Evolutionary conservation across 2,797 vertebrate genomes (phyloP).

Genomic region (Acanthurus lineatus): DNA sequence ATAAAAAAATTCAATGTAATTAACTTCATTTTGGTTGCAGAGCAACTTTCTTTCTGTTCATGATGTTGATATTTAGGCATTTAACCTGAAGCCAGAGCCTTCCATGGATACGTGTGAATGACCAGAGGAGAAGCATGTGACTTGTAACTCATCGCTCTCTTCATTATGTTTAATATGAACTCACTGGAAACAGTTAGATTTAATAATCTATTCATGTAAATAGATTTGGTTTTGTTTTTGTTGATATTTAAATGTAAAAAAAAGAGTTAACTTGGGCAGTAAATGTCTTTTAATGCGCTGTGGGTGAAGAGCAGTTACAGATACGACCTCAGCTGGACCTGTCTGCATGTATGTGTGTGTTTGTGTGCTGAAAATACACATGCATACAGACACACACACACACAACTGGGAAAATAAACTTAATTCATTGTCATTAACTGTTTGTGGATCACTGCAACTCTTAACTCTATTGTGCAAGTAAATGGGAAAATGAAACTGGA

Average conservation of each 20-base stretch:
- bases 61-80: constrained; percentile 86
- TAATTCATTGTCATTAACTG: constrained; percentile 65
- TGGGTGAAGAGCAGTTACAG: constrained; percentile 56
- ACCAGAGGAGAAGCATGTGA: constrained; percentile 53
- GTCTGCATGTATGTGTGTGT: constrained; percentile 26
- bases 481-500: constrained; percentile 84
- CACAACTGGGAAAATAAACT: constrained; percentile 53
- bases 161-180: constrained; percentile 67
- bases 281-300: constrained; percentile 73
- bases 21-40: constrained; percentile 91
- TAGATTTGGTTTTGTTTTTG: constrained; percentile 76
- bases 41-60: constrained; percentile 88
- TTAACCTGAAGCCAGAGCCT: constrained; percentile 88
- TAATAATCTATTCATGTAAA: constrained; percentile 82
- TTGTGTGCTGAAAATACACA: constrained; percentile 10
- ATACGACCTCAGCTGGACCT: constrained; percentile 68
- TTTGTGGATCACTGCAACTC: constrained; percentile 71
- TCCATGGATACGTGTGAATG: constrained; percentile 73
- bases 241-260: constrained; percentile 86
- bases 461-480: constrained; percentile 79
- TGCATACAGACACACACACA: constrained; percentile 1
- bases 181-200: constrained; percentile 83
- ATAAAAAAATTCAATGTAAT: constrained; percentile 73
- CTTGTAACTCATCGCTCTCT: constrained; percentile 53
- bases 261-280: constrained; percentile 58